Conservation (phyloP, 2,113 vertebrate species). For the Phalacrocorax aristotelis region DNA sequence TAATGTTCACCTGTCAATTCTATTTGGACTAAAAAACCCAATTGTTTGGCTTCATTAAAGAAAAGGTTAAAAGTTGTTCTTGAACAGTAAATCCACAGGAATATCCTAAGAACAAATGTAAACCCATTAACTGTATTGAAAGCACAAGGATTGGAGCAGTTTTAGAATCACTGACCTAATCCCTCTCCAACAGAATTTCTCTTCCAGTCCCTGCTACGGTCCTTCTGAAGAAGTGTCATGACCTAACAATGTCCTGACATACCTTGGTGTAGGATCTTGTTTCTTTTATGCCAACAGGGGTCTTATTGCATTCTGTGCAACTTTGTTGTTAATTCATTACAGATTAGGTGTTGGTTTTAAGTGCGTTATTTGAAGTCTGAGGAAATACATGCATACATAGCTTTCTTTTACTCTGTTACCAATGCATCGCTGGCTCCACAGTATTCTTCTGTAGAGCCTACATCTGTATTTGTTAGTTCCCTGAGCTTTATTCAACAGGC, state of each 20-base stretch:
- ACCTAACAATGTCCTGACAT: neutral
- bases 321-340: neutral
- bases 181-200: neutral
- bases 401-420: neutral
- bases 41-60: neutral
- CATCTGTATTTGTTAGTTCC: neutral
- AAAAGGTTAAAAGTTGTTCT: neutral
- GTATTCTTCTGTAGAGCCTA: neutral
- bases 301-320: neutral
- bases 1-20: neutral
- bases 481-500: neutral
- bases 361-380: neutral
- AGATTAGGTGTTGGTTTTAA: neutral
- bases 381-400: neutral
- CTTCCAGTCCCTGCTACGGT: neutral
- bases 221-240: neutral
- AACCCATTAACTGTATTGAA: neutral
- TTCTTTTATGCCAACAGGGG: neutral
- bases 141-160: neutral
- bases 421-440: neutral
- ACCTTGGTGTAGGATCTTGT: neutral
- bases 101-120: neutral
- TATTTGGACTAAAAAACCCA: neutral
- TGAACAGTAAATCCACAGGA: neutral
- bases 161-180: neutral